phyloP scores from a whole-genome alignment of 2,113 vertebrate genomes.

The Ranitomeya variabilis region DNA sequence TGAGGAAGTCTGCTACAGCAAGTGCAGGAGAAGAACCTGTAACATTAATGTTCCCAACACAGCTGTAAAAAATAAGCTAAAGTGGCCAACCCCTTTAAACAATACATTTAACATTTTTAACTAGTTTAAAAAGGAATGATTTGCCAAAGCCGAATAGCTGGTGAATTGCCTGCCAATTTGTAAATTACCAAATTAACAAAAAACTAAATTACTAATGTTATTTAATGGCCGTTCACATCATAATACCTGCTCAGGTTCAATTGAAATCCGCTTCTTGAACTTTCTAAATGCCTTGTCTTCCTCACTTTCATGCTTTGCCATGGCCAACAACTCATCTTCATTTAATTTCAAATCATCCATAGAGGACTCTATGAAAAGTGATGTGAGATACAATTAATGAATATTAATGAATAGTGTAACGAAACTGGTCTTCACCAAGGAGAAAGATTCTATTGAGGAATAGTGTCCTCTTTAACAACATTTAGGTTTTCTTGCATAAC shows the following conservation, averaged over 20 bases:
- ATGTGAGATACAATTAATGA: background rate
- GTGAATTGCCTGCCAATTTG: too few species aligned
- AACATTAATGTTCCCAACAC: too few species aligned
- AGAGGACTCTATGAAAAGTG: background rate
- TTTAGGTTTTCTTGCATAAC: too few species aligned
- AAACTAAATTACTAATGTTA: too few species aligned
- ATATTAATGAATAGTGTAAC: background rate
- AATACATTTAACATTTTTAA: too few species aligned
- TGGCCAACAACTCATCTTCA: slow-evolving; percentile 81
- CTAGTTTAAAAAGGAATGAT: too few species aligned
- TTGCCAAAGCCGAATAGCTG: too few species aligned
- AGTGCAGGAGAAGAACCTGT: too few species aligned
- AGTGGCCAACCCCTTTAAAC: too few species aligned
- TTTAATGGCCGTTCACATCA: background rate
- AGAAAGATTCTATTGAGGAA: background rate
- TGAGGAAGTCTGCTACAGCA: too few species aligned
- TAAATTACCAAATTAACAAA: background rate
- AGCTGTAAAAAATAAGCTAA: too few species aligned
- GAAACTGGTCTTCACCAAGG: background rate
- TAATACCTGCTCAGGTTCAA: slow-evolving; percentile 88
- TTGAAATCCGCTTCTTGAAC: slow-evolving; percentile 81
- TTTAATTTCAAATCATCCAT: slow-evolving; percentile 68
- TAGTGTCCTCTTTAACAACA: too few species aligned
- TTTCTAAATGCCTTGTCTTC: slow-evolving; percentile 83
- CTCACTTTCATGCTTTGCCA: slow-evolving; percentile 88